These are phyloP conservation scores for Platanista minor DNA, from an alignment of 2,113 vertebrate species.

Conservation along the genomic window DNA sequence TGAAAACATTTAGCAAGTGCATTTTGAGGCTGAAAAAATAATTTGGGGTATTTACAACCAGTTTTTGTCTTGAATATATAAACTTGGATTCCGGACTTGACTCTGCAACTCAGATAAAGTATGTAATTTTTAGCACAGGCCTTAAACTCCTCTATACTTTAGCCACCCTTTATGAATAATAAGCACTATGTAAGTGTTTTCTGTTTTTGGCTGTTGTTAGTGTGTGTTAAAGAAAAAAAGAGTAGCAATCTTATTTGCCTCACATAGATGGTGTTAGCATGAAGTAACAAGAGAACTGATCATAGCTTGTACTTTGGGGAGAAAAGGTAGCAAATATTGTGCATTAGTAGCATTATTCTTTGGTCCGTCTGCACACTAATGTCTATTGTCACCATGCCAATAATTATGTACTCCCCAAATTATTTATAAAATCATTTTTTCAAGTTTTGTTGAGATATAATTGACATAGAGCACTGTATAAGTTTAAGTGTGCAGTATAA, in stretches of 20 bases:
- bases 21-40: conserved; percentile 44
- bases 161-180: not conserved
- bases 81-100: conserved; percentile 5
- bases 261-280: not conserved
- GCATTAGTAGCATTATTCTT: not conserved
- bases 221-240: not conserved
- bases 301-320: not conserved
- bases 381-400: not conserved
- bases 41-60: not conserved
- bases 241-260: not conserved
- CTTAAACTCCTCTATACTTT: not conserved
- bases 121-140: not conserved
- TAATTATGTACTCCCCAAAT: not conserved
- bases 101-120: not conserved
- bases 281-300: not conserved
- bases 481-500: not conserved
- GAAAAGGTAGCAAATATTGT: not conserved
- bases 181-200: not conserved
- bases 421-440: not conserved
- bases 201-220: not conserved
- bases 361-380: not conserved
- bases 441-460: not conserved
- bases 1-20: not conserved
- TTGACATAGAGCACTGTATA: not conserved
- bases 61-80: conserved; percentile 29